These are phyloP conservation scores for Orycteropus afer DNA, from an alignment of 2,113 vertebrate genomes.

Conservation along the genomic window DNA sequence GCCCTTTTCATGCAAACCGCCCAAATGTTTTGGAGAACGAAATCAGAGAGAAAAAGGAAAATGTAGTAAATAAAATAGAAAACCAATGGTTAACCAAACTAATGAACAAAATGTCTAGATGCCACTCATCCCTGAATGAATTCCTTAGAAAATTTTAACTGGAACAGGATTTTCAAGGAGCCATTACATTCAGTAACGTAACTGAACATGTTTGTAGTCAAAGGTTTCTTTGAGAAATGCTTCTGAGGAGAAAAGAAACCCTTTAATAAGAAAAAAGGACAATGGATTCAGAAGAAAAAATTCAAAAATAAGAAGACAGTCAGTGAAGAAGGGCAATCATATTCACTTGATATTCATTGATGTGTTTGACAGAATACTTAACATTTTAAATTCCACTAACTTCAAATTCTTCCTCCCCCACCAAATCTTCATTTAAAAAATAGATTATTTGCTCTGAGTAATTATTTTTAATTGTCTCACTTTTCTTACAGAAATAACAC, in stretches of 20 bases:
- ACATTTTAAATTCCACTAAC: neutral
- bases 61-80: conserved; percentile 75
- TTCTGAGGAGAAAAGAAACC: neutral
- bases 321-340: neutral
- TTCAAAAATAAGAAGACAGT: neutral
- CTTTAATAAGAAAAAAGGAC: conserved; percentile 3
- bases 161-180: conserved; percentile 40
- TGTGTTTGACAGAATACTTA: neutral
- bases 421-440: neutral
- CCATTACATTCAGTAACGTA: conserved; percentile 35
- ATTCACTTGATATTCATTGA: neutral
- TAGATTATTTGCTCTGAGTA: neutral
- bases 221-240: conserved; percentile 63
- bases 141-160: conserved; percentile 59
- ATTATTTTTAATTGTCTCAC: conserved; percentile 31
- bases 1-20: conserved; percentile 68
- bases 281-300: neutral
- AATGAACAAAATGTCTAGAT: conserved; percentile 66
- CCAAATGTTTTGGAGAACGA: conserved; percentile 63
- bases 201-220: neutral
- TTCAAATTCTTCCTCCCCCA: neutral
- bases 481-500: neutral
- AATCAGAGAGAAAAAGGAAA: conserved; percentile 71
- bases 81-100: conserved; percentile 60
- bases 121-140: conserved; percentile 63